Base-by-base conservation (phyloP, 2,888 invertebrate species). In the Plebejus anna region DNA sequence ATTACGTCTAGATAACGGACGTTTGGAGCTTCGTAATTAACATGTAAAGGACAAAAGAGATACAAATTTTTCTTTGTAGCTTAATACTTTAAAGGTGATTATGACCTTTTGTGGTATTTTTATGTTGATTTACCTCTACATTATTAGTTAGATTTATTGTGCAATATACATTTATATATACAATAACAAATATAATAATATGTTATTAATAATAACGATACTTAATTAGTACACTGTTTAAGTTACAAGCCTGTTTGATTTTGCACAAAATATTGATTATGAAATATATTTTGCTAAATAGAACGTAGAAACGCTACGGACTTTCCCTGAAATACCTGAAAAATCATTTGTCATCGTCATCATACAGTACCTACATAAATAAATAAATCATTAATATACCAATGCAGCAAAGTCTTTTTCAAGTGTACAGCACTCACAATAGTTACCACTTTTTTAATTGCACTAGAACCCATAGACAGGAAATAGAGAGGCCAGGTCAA, bases 401-500 rank as follows among this genome's bases (percentile, higher is more conserved):
- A 47, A 47, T 47, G 47, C 47, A 47, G 9, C 47, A 47, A 47
- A 47, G 47, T 47, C 38, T 5, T 47, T 47, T 47, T 1, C 32
- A 47, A 47, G 47, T 47, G 47, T 47, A 55, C 1, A 2, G 16
- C 11, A 55, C 16, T 55, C 16, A 55, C 55, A 55, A 55, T 55
- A 55, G 55, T 55, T 16, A 55, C 16, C 55, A 55, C 55, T 59
- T 0, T 16, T 59, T 59, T 59, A 59, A 55, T 55, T 55, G 55
- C 55, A 59, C 22, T 42, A 42, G 9, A 71, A n/a, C 42, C 22
- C 9, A 72, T 7, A 28, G 7, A 13, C 28, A 73, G 28, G 51
- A 13, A 61, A 66, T 28, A 47, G 28, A 36, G 38, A 59, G 32
- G 28, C 32, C 57, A 57, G 57, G 57, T 66, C 61, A 75, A 75